Percentiles rank a stretch among this genome's conserved stretches.
Evolutionary conservation across 64 coral and sea anemone genomes (phyloP).

Genomic region (Hydrozoanthus tunicans): DNA sequence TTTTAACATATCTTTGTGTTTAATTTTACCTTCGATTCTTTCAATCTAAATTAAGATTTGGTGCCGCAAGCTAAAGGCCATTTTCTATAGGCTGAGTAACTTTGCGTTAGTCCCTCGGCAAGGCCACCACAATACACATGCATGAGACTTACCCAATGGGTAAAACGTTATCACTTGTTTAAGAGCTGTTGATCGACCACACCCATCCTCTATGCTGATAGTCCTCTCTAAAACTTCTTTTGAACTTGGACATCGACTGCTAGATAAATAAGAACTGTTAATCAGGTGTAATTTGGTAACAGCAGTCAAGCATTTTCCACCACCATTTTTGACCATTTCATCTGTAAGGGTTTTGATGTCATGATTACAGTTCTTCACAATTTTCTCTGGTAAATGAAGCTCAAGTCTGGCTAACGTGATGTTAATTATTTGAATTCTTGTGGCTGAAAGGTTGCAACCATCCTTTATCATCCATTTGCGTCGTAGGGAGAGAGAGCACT

Average conservation of each 20-base stretch:
- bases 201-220: neutral
- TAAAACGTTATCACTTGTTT: slow-evolving; percentile 14
- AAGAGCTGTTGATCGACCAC: neutral
- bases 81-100: too few species aligned
- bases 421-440: slow-evolving; percentile 31
- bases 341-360: neutral
- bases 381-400: neutral
- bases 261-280: slow-evolving; percentile 3
- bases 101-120: neutral
- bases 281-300: neutral
- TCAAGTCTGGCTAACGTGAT: slow-evolving; percentile 12
- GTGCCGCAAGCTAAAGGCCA: too few species aligned
- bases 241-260: slow-evolving; percentile 22
- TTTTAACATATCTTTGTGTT: too few species aligned
- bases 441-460: neutral
- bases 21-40: too few species aligned
- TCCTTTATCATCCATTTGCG: slow-evolving; percentile 40
- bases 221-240: slow-evolving; percentile 3
- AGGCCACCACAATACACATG: neutral
- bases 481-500: neutral
- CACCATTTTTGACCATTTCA: neutral
- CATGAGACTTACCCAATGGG: neutral
- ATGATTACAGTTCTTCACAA: neutral
- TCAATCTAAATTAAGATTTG: too few species aligned
- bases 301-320: neutral